Evolutionary conservation across 2,113 vertebrate species (phyloP), one percentile per base, ranked within the genome.

Genomic region (Cichladusa arquata): DNA sequence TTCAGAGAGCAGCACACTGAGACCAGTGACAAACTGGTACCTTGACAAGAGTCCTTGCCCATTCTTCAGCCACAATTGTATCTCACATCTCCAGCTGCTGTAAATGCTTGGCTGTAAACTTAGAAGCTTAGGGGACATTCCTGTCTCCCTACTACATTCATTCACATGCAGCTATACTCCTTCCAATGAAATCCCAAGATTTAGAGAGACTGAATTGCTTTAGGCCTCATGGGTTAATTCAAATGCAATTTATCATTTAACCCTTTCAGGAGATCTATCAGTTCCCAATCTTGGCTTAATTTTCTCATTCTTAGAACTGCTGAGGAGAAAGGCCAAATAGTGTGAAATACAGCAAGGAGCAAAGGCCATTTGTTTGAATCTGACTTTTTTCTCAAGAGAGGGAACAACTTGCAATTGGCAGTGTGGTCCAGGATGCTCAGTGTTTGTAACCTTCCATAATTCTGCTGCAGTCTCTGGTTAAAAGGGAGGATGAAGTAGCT

Each of bases 231-330:
- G 1, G 22, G 33, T 77, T 77, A 62, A 50, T 82, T 95, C 81
- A 86, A 79, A 77, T 65, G 20, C 56, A 85, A 78, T 93, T 88
- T 78, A 77, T 86, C 38, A 58, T 88, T 91, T 95, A 93, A 93
- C 58, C 17, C 88, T 96, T 89, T 34, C 38, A 86, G 84, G 79
- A 89, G 38, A 72, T 69, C 29, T 88, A 22, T 47, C 26, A n/a
- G 14, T 73, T 90, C 58, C 71, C 79, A 86, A 3, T 81, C 60
- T 83, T 86, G 47, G 22, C 60, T 83, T 94, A 19, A 47, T 86
- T 81, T 90, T 83, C 44, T 88, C 44, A 19, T 51, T 64, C 47
- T 77, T 80, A 33, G 31, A 88, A 66, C 26, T 51, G 38, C 71
- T 58, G 79, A 71, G n/a, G 62, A 88, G 76, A 93, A 86, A 90